Evolutionary conservation across 2,113 vertebrate genomes (phyloP), one percentile per base, ranked within the genome.

Genomic region (Podiceps cristatus): DNA sequence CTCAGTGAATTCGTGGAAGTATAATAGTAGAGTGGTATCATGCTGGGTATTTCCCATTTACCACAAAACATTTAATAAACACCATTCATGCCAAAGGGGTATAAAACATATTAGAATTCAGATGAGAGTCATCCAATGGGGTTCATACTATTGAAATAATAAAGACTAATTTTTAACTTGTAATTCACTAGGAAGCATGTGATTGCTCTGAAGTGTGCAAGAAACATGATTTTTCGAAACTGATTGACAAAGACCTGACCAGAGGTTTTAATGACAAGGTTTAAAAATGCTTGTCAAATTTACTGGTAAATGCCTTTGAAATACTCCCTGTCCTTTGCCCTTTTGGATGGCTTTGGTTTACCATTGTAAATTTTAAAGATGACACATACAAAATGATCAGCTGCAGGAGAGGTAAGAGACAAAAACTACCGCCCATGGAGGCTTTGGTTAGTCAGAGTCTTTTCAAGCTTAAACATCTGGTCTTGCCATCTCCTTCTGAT

Each of bases 141-240:
- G 3, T 93, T 24, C 29, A 25, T 37, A 28, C 6, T 75, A 12
- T 6, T 73, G 28, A 86, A 22, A 37, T 62, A 33, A 63, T 44
- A 37, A 76, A 82, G 42, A 64, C 90, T 79, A 53, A 62, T 75
- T 90, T 94, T 94, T 94, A 85, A 91, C 74, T 76, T 53, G 18
- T 52, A 76, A n/a, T 92, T 76, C 69, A 75, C 23, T 33, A 62
- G 7, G 67, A 83, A 90, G 58, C 44, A 64, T 53, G 23, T 28
- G 84, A 72, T 93, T 85, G 20, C 47, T 85, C 75, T 88, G 71
- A 75, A 93, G 40, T 0, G 0, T 68, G n/a, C 25, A 79, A 66
- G 22, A 88, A 73, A 45, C 50, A 10, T 14, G 13, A 2, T 20
- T 82, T 77, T 77, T 94, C 90, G 27, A 68, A 94, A 86, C 59